phyloP scores from a whole-genome alignment of 2,888 invertebrate genomes.

The Polydrusus tereticollis region DNA sequence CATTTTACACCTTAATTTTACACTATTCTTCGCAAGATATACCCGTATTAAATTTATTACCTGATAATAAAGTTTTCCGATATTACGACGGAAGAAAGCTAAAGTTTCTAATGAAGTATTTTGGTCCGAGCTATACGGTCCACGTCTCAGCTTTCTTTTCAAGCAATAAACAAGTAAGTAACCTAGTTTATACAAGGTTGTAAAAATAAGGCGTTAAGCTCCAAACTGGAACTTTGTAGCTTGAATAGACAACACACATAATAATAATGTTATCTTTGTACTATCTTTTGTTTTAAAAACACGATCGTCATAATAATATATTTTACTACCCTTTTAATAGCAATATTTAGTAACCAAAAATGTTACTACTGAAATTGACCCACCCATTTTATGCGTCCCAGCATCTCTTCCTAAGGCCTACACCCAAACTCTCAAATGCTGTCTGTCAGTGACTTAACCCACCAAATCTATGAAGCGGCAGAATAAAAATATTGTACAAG shows the following conservation, averaged over 20 bases:
- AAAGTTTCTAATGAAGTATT: slow-evolving; percentile 9
- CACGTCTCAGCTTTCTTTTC: not conserved
- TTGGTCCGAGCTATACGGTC: not conserved
- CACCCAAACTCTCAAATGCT: too few species aligned
- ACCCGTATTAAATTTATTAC: not conserved
- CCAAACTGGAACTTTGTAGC: slow-evolving; percentile 5
- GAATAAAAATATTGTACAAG: too few species aligned
- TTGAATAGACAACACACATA: not conserved
- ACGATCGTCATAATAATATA: too few species aligned
- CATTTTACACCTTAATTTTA: not conserved
- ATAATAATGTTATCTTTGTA: slow-evolving; percentile 3
- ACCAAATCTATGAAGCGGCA: too few species aligned
- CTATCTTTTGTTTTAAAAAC: too few species aligned
- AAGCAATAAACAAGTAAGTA: slow-evolving; percentile 1
- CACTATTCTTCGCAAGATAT: not conserved
- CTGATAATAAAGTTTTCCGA: slow-evolving; percentile 3
- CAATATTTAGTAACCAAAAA: too few species aligned
- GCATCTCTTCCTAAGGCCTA: too few species aligned
- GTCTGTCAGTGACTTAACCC: too few species aligned
- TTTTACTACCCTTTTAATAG: not conserved
- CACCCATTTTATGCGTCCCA: too few species aligned
- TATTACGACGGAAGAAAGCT: slow-evolving; percentile 8
- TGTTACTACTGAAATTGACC: too few species aligned
- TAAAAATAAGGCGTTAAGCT: slow-evolving; percentile 5
- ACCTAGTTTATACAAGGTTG: not conserved